These are phyloP conservation scores for Scaptomyza graminum DNA, from an alignment of 1,140 invertebrate species.

Conservation along the genomic window DNA sequence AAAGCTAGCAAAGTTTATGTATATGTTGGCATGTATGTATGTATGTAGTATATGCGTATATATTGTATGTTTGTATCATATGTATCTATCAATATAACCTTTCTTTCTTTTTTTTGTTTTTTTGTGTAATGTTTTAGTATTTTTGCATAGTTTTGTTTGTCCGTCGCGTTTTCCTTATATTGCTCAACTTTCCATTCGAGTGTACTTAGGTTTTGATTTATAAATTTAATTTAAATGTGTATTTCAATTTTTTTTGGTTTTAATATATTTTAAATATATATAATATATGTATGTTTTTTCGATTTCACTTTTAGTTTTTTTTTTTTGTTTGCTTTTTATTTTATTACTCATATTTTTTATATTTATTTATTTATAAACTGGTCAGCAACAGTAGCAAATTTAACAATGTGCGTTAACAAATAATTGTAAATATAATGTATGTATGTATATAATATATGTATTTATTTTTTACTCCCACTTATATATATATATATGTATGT, in stretches of 20 bases:
- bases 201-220: slow-evolving; percentile 70
- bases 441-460: slow-evolving; percentile 64
- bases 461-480: slow-evolving; percentile 27
- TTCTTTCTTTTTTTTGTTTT: background rate
- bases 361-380: slow-evolving; percentile 81
- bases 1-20: background rate
- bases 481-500: slow-evolving; percentile 15
- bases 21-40: slow-evolving; percentile 13
- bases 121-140: slow-evolving; percentile 18
- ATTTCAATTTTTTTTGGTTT: slow-evolving; percentile 51
- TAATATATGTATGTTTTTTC: slow-evolving; percentile 78
- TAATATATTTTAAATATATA: slow-evolving; percentile 81
- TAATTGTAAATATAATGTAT: slow-evolving; percentile 84
- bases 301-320: slow-evolving; percentile 69
- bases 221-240: slow-evolving; percentile 77
- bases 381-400: slow-evolving; percentile 84
- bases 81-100: slow-evolving; percentile 29
- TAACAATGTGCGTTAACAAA: slow-evolving; percentile 84
- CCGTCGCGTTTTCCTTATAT: slow-evolving; percentile 32
- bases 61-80: slow-evolving; percentile 53
- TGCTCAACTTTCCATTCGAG: slow-evolving; percentile 46
- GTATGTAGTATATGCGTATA: slow-evolving; percentile 52
- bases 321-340: slow-evolving; percentile 9
- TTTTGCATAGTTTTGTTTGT: slow-evolving; percentile 32
- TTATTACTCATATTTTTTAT: slow-evolving; percentile 66